A percentile compares a stretch with the other conserved stretches of the same genome.
phyloP scores from a whole-genome alignment of 2,797 vertebrate species.

The Eulemur albifrons region DNA sequence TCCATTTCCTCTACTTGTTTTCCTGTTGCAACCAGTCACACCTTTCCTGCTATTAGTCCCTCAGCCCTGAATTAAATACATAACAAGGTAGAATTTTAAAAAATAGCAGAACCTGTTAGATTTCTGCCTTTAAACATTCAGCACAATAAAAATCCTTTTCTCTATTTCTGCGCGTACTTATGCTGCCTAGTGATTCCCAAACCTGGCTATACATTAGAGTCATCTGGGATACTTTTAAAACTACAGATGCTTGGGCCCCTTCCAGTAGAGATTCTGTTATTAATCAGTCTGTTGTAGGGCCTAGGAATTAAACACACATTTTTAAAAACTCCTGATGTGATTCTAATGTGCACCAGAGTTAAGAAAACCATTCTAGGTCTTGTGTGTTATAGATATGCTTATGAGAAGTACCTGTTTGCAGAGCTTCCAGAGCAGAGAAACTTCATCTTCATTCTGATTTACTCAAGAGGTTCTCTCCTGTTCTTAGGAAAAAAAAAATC shows the following conservation, averaged over 20 bases:
- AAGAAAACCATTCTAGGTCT: not conserved
- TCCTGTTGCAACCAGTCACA: not conserved
- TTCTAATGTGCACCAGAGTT: not conserved
- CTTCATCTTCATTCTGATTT: not conserved
- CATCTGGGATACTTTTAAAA: not conserved
- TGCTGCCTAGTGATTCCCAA: not conserved
- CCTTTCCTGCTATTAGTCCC: not conserved
- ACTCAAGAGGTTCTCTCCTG: not conserved
- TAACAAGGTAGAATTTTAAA: not conserved
- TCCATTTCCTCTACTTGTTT: not conserved
- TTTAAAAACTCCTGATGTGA: not conserved
- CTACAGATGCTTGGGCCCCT: not conserved
- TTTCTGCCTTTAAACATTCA: not conserved
- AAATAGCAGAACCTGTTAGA: not conserved
- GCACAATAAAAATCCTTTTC: not conserved
- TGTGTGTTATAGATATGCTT: not conserved
- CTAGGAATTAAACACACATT: not conserved
- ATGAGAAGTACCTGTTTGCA: not conserved
- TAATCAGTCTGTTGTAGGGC: not conserved
- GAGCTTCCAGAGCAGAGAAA: not conserved
- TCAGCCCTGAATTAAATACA: not conserved
- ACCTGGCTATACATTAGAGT: not conserved
- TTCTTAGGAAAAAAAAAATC: constrained; percentile 6
- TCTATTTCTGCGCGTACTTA: not conserved
- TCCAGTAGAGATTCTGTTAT: not conserved